Base-by-base conservation (phyloP, 2,888 invertebrate genomes). In the Aleiodes testaceus region DNA sequence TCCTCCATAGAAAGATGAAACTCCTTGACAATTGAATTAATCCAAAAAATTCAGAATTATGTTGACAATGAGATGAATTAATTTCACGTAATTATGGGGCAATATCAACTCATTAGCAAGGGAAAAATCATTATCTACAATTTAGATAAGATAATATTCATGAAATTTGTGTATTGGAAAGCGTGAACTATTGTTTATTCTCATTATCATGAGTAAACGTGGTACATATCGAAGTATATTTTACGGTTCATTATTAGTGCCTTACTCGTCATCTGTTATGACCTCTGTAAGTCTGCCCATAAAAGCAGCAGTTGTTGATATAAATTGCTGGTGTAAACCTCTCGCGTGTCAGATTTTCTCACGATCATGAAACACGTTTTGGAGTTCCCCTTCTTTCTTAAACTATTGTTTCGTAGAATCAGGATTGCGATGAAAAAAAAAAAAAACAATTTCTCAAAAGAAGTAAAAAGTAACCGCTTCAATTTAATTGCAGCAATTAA, bases 1-100 rank as follows among this genome's bases (percentile, higher is more conserved):
- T 63, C 45, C 20, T 50, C 55, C 18, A 52, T 67, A 26, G 66
- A 70, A 69, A 47, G 50, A 44, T 67, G 66, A 47, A 55, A 64
- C 65, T 66, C 61, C 26, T n/a, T n/a, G n/a, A n/a, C n/a, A n/a
- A n/a, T n/a, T 22, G 22, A 22, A 22, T 22, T 22, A 22, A 22
- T 22, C 22, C 4, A 2, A 22, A 22, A 22, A 22, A 22, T 22
- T 4, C 4, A 3, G 26, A 26, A 26, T 26, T 26, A 26, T 26
- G n/a, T 26, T 2, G 26, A 26, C 26, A 26, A 26, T 42, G 59
- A 59, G 36, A 59, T n/a, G 12, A 18, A 11, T 14, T 59, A 16
- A n/a, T n/a, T n/a, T n/a, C n/a, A 59, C 59, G 42, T 59, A 59
- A 59, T 59, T 59, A 59, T 36, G 36, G 42, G 30, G 42, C 36